These are phyloP conservation scores for Halcyon chelicuti DNA, from an alignment of 2,797 vertebrate genomes.

Conservation along the genomic window DNA sequence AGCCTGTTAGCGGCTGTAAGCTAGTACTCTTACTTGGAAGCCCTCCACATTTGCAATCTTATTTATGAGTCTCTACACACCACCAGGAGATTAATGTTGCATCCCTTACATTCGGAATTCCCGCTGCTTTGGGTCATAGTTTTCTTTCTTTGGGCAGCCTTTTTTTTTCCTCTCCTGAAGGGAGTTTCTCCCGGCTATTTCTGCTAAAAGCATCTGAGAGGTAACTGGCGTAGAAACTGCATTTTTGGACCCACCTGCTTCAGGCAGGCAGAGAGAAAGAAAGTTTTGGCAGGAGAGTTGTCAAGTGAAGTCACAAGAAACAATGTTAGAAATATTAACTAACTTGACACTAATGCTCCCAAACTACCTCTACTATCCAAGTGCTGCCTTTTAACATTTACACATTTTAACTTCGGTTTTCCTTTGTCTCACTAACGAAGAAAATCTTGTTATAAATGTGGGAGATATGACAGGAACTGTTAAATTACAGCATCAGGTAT, in stretches of 20 bases:
- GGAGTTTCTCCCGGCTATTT: background rate
- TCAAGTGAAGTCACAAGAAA: background rate
- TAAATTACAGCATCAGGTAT: background rate
- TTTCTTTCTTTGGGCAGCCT: conserved; percentile 1
- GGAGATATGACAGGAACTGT: background rate
- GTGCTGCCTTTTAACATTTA: background rate
- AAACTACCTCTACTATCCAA: background rate
- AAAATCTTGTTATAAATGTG: background rate
- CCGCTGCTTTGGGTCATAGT: conserved; percentile 53
- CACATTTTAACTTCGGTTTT: background rate
- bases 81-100: conserved; percentile 46
- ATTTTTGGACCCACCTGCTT: conserved; percentile 26
- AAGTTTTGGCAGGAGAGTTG: background rate
- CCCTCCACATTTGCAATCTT: conserved; percentile 41
- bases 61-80: conserved; percentile 59
- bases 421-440: background rate
- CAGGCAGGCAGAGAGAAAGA: background rate
- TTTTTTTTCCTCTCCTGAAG: background rate
- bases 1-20: conserved; percentile 43
- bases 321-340: background rate
- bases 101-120: conserved; percentile 27
- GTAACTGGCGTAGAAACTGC: background rate
- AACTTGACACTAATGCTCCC: background rate
- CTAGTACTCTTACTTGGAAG: conserved; percentile 68
- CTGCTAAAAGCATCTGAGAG: background rate